phyloP scores from a whole-genome alignment of 2,113 vertebrate species.

The Rostratula benghalensis region DNA sequence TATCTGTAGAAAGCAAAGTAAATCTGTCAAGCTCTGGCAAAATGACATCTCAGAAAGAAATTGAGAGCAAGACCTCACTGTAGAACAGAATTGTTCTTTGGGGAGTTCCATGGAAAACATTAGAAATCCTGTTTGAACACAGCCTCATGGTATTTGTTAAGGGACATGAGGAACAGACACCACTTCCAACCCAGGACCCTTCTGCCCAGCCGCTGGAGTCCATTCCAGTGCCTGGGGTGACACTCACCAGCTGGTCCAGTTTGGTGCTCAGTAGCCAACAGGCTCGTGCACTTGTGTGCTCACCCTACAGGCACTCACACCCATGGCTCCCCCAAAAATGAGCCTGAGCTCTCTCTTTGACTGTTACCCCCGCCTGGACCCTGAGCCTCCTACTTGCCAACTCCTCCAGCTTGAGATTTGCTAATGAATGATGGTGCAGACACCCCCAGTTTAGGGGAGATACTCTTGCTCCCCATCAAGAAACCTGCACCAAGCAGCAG shows the following conservation, averaged over 20 bases:
- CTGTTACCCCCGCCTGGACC: background rate
- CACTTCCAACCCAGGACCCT: background rate
- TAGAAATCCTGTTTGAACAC: background rate
- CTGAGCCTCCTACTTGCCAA: background rate
- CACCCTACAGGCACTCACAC: background rate
- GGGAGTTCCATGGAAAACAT: background rate
- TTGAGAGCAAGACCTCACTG: background rate
- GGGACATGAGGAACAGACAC: background rate
- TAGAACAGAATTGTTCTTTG: background rate
- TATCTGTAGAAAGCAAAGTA: background rate
- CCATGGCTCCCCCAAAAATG: fast-evolving
- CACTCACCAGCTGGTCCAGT: background rate
- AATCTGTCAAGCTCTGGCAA: background rate
- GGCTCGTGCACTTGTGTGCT: background rate
- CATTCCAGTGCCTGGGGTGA: background rate
- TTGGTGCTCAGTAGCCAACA: background rate
- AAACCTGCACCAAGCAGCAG: background rate
- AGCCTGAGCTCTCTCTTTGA: background rate
- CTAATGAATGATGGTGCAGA: background rate
- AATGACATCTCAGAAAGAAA: background rate
- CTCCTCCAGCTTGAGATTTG: background rate
- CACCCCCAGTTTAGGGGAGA: background rate
- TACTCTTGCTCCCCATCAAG: background rate
- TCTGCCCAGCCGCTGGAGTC: background rate
- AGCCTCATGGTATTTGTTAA: background rate